Conservation (phyloP, 2,113 vertebrate species). For the Pelusios castaneus region DNA sequence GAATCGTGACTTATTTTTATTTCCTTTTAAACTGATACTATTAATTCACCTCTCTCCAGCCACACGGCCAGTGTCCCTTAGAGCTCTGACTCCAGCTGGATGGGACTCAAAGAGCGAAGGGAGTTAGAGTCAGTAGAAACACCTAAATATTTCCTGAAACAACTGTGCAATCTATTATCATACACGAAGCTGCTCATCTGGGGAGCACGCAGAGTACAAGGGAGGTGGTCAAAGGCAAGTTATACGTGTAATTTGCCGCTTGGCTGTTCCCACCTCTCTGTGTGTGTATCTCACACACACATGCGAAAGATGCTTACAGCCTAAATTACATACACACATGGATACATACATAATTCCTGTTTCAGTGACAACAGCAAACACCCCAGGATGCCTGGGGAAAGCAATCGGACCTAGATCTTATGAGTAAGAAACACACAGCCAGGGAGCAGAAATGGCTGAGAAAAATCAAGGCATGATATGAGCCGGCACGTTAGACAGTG, state of each 20-base stretch:
- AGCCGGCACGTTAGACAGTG: neutral
- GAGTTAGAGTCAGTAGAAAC: neutral
- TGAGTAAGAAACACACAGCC: neutral
- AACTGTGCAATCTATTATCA: neutral
- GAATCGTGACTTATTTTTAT: neutral
- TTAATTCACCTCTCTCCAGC: neutral
- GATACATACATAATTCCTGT: neutral
- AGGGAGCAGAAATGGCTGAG: neutral
- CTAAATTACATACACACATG: no score
- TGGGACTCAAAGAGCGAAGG: neutral
- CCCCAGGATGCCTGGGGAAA: neutral
- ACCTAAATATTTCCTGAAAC: neutral
- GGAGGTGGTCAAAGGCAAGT: neutral
- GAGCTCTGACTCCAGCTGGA: neutral
- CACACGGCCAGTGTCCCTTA: neutral
- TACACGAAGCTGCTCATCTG: neutral
- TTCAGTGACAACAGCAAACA: neutral
- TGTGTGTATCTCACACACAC: rapidly evolving
- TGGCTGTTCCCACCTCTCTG: neutral
- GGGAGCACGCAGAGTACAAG: neutral
- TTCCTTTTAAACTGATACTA: rapidly evolving
- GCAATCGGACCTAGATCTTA: rapidly evolving
- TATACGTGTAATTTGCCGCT: neutral
- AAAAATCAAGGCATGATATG: neutral
- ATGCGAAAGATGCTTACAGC: neutral